Evolutionary conservation across 2,888 invertebrate species (phyloP).

Genomic region (Tinea semifulvella): DNA sequence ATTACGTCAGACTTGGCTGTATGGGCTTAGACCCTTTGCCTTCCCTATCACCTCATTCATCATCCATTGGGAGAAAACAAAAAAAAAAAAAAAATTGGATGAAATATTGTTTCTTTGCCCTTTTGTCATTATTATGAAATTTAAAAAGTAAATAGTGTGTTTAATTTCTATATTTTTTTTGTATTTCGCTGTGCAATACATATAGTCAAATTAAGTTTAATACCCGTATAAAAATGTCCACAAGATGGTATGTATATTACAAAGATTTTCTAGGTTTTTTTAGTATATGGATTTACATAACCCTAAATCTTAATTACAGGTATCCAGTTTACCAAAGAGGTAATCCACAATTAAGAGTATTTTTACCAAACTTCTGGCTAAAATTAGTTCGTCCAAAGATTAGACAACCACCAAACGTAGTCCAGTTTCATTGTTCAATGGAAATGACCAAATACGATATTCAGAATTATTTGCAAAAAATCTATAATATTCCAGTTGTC

Average conservation of each 20-base stretch:
- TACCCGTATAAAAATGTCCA: slow-evolving; percentile 53
- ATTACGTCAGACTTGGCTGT: too few relatives aligned
- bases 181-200: too few relatives aligned
- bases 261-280: slow-evolving; percentile 1
- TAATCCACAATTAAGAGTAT: slow-evolving; percentile 92
- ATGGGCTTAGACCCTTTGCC: too few relatives aligned
- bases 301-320: slow-evolving; percentile 53
- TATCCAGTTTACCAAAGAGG: slow-evolving; percentile 93
- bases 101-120: too few relatives aligned
- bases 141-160: too few relatives aligned
- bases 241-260: slow-evolving; percentile 38
- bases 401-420: slow-evolving; percentile 79
- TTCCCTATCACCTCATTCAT: too few relatives aligned
- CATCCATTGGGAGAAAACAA: too few relatives aligned
- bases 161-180: too few relatives aligned
- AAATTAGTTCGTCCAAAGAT: slow-evolving; percentile 79
- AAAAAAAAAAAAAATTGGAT: too few relatives aligned
- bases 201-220: too few relatives aligned
- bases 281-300: neutral
- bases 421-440: slow-evolving; percentile 90
- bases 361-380: slow-evolving; percentile 97
- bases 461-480: slow-evolving; percentile 93
- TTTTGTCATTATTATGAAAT: too few relatives aligned
- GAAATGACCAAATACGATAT: slow-evolving; percentile 94
- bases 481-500: slow-evolving; percentile 86